These are phyloP conservation scores for Lonchura striata DNA, from an alignment of 2,113 vertebrate genomes.

Conservation along the genomic window DNA sequence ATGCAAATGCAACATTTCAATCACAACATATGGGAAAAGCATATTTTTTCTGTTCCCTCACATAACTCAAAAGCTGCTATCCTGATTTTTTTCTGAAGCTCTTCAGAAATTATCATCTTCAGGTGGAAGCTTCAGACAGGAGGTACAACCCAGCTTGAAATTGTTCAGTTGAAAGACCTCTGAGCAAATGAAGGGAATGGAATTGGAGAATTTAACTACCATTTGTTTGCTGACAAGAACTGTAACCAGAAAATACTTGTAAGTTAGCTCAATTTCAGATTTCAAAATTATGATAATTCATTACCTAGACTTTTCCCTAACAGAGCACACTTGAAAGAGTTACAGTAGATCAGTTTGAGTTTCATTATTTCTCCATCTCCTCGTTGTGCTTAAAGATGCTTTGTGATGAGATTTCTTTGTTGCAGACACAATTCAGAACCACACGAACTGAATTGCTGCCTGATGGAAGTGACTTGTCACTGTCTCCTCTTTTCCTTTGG, in stretches of 20 bases:
- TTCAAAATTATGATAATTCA: background rate
- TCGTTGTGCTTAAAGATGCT: background rate
- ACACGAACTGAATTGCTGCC: background rate
- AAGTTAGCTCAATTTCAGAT: background rate
- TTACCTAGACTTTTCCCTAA: background rate
- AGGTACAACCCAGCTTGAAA: background rate
- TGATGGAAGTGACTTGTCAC: background rate
- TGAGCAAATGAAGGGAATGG: background rate
- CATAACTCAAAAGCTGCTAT: constrained; percentile 10
- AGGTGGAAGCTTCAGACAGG: background rate
- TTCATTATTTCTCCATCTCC: background rate
- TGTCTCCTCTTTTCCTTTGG: background rate
- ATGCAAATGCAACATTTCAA: constrained; percentile 60
- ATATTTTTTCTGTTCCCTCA: background rate
- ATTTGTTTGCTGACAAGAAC: background rate
- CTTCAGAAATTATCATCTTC: background rate
- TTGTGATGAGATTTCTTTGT: background rate
- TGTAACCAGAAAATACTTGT: background rate
- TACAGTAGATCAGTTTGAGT: background rate
- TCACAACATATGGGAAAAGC: constrained; percentile 51
- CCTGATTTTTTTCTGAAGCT: background rate
- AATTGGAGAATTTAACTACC: background rate
- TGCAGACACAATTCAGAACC: background rate
- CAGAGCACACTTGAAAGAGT: background rate
- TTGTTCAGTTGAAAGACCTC: background rate